A percentile compares a stretch with the other conserved stretches of the same genome.
phyloP scores from a whole-genome alignment of 2,888 invertebrate species.

The Hypomecis atomaria region DNA sequence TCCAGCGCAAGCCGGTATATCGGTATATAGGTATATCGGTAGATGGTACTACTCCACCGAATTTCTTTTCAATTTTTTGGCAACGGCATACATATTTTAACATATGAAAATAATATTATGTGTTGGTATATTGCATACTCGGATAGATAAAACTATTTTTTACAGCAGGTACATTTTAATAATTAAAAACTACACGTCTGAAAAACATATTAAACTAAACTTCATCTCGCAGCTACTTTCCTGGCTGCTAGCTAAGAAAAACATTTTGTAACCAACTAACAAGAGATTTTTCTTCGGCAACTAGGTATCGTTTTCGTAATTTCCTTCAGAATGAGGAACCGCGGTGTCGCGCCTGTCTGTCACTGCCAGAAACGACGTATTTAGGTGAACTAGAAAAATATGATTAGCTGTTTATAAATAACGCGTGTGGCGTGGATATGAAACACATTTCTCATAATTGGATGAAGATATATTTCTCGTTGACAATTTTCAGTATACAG shows the following conservation, averaged over 20 bases:
- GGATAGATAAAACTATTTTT: too few species aligned
- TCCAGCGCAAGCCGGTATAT: too few species aligned
- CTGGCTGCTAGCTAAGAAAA: conserved; percentile 13
- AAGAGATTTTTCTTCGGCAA: conserved; percentile 32
- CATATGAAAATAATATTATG: neutral
- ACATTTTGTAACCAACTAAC: conserved; percentile 23
- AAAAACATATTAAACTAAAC: too few species aligned
- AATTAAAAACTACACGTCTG: too few species aligned
- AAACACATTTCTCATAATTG: conserved; percentile 51
- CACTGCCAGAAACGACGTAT: conserved; percentile 56
- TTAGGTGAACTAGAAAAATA: conserved; percentile 63
- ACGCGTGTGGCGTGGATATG: conserved; percentile 34
- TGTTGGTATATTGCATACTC: too few species aligned
- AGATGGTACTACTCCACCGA: too few species aligned
- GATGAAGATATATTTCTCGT: conserved; percentile 43
- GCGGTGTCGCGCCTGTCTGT: conserved; percentile 50
- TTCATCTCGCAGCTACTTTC: too few species aligned
- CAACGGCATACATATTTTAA: neutral
- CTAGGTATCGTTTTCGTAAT: conserved; percentile 42
- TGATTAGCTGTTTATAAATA: conserved; percentile 54
- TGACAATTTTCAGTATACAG: neutral
- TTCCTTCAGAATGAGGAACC: conserved; percentile 38
- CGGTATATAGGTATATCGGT: too few species aligned
- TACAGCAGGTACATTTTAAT: too few species aligned
- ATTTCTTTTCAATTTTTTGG: too few species aligned